Conservation (phyloP, 2,888 invertebrate genomes). For the Stegana nigrithorax region DNA sequence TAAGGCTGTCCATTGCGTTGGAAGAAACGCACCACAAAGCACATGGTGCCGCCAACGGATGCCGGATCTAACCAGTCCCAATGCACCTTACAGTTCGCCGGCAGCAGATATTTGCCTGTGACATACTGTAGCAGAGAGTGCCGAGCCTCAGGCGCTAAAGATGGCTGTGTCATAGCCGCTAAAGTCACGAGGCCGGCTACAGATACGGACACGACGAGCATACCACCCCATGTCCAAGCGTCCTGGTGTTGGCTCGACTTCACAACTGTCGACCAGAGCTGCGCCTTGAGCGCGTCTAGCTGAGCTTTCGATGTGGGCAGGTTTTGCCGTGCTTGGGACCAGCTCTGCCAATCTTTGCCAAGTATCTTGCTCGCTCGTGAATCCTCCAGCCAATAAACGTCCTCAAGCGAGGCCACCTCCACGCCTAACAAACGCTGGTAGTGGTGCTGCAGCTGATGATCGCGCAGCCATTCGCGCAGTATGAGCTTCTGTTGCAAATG, state of each 20-base stretch:
- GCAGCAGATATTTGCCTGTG: slow-evolving; percentile 89
- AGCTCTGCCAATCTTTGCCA: slow-evolving; percentile 82
- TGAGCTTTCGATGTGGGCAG: slow-evolving; percentile 85
- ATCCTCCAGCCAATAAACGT: slow-evolving; percentile 91
- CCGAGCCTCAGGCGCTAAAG: slow-evolving; percentile 89
- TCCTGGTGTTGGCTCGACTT: slow-evolving; percentile 88
- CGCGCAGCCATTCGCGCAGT: slow-evolving; percentile 85
- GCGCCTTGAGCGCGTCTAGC: slow-evolving; percentile 81
- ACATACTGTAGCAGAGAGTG: slow-evolving; percentile 91
- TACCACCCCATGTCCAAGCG: slow-evolving; percentile 93
- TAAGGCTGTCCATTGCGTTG: slow-evolving; percentile 94
- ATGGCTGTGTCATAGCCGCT: slow-evolving; percentile 91
- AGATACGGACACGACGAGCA: slow-evolving; percentile 90
- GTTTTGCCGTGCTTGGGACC: slow-evolving; percentile 84
- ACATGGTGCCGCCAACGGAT: slow-evolving; percentile 90
- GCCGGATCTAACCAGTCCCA: slow-evolving; percentile 95
- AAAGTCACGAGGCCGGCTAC: slow-evolving; percentile 89
- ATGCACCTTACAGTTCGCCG: slow-evolving; percentile 82
- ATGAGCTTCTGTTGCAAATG: slow-evolving; percentile 86
- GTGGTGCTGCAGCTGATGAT: slow-evolving; percentile 79
- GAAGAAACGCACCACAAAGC: slow-evolving; percentile 90
- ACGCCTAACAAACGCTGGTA: slow-evolving; percentile 81
- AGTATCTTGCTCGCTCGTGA: slow-evolving; percentile 80
- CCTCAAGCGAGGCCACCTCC: slow-evolving; percentile 87
- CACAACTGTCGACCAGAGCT: slow-evolving; percentile 87